Percentiles rank a stretch among this genome's conserved stretches.
These are phyloP conservation scores for Chrysolina americana DNA, from an alignment of 2,888 invertebrate genomes.

Conservation along the genomic window DNA sequence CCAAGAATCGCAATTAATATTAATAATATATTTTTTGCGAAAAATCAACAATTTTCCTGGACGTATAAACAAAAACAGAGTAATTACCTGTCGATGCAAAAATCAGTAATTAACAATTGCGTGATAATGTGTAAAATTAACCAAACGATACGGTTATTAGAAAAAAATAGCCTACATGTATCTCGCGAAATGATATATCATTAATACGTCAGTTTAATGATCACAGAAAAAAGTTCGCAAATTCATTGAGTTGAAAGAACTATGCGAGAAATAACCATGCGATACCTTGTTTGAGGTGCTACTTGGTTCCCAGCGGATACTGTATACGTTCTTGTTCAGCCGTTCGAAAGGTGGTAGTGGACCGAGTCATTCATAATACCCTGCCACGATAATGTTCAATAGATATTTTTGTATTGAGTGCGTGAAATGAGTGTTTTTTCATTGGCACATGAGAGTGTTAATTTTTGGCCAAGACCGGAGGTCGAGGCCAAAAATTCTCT, in stretches of 20 bases:
- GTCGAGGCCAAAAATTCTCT: too few species aligned
- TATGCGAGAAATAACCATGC: not conserved
- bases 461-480: too few species aligned
- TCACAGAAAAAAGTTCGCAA: slow-evolving; percentile 27
- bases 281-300: too few species aligned
- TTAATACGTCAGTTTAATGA: slow-evolving; percentile 32
- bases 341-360: too few species aligned
- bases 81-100: not conserved
- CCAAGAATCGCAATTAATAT: not conserved
- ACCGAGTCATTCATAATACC: too few species aligned
- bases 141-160: slow-evolving; percentile 20
- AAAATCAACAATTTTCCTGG: not conserved
- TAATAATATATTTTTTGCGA: not conserved
- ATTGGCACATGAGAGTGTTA: too few species aligned
- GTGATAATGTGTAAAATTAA: slow-evolving; percentile 36
- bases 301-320: too few species aligned
- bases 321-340: too few species aligned
- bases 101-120: slow-evolving; percentile 30
- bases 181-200: slow-evolving; percentile 11
- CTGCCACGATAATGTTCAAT: too few species aligned
- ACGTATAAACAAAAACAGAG: not conserved
- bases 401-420: too few species aligned
- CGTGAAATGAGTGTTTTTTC: too few species aligned
- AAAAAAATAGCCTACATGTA: slow-evolving; percentile 29
- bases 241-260: slow-evolving; percentile 3